phyloP scores from a whole-genome alignment of 2,888 invertebrate genomes.

The Coelogynopora nodosa region DNA sequence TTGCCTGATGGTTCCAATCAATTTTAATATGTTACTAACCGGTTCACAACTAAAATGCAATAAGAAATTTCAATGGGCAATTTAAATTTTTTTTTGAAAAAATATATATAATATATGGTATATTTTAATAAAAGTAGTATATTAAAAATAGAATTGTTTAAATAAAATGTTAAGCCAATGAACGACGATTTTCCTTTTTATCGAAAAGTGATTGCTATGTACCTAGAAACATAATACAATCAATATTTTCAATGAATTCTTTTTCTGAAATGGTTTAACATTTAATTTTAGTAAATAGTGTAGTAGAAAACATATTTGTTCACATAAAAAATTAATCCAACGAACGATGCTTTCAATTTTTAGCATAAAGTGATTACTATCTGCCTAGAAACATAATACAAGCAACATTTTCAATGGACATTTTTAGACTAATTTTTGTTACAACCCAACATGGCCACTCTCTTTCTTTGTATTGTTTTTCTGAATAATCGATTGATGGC shows the following conservation, averaged over 20 bases:
- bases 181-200: not conserved
- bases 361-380: not conserved
- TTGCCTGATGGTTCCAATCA: too few relatives aligned
- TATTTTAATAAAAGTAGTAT: not conserved
- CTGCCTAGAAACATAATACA: not conserved
- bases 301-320: not conserved
- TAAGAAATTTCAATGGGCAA: not conserved
- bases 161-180: not conserved
- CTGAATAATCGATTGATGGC: too few relatives aligned
- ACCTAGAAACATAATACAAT: not conserved
- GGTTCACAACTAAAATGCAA: too few relatives aligned
- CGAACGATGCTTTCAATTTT: not conserved
- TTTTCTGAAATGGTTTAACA: too few relatives aligned
- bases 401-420: not conserved
- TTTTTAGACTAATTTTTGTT: too few relatives aligned
- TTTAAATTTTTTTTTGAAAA: too few relatives aligned
- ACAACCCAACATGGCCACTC: too few relatives aligned
- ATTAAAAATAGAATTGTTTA: not conserved
- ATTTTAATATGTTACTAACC: too few relatives aligned
- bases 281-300: too few relatives aligned
- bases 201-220: not conserved
- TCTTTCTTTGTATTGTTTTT: too few relatives aligned
- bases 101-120: not conserved
- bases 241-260: not conserved
- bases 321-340: not conserved